Evolutionary conservation across 2,797 vertebrate species (phyloP).

Genomic region (Lepilemur septentrionalis): DNA sequence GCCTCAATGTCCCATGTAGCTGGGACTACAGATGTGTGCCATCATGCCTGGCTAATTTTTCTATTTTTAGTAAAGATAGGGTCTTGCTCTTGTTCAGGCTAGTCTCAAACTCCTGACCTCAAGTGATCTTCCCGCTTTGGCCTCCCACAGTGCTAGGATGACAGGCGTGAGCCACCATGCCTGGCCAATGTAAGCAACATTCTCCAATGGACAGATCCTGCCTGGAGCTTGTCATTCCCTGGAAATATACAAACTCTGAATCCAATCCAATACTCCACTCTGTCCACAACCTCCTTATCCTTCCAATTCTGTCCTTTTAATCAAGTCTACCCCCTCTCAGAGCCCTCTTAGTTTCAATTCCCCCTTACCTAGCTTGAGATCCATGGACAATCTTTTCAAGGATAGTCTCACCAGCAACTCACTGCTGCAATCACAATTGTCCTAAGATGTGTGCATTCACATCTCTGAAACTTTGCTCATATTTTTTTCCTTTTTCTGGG

Average conservation of each 20-base stretch:
- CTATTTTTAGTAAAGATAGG: not conserved
- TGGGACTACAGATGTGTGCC: not conserved
- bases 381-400: not conserved
- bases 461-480: not conserved
- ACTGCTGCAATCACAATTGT: not conserved
- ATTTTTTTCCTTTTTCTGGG: not conserved
- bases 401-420: not conserved
- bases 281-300: not conserved
- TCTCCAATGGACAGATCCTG: not conserved
- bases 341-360: not conserved
- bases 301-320: not conserved
- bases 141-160: not conserved
- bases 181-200: not conserved
- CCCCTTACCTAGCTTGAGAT: not conserved
- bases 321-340: not conserved
- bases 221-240: not conserved
- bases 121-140: not conserved
- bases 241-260: not conserved
- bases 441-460: not conserved
- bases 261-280: not conserved
- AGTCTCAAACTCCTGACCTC: not conserved
- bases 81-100: not conserved
- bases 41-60: not conserved
- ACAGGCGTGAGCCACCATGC: not conserved
- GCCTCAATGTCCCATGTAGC: not conserved